Conservation (phyloP, 2,797 vertebrate species). For the Siniperca scherzeri region DNA sequence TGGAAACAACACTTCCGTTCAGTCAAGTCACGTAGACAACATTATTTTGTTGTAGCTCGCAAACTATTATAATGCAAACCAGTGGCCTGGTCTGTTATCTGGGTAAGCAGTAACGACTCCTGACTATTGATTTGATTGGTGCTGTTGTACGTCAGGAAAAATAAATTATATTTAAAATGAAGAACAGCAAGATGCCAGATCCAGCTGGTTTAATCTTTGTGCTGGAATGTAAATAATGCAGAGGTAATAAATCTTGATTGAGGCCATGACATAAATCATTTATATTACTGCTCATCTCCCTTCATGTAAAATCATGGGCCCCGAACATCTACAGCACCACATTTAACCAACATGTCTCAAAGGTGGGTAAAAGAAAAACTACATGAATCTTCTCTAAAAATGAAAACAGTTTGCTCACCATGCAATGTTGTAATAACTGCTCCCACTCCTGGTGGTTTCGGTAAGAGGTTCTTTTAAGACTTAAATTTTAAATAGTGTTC, state of each 20-base stretch:
- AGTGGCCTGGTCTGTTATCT: neutral
- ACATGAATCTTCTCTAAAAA: neutral
- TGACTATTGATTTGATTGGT: neutral
- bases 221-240: constrained; percentile 67
- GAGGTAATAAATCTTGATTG: constrained; percentile 51
- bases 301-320: constrained; percentile 17
- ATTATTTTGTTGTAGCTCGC: constrained; percentile 17
- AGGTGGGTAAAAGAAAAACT: neutral
- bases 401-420: neutral
- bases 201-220: constrained; percentile 43
- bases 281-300: constrained; percentile 36
- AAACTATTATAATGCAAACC: constrained; percentile 15
- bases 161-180: constrained; percentile 12
- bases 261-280: constrained; percentile 55
- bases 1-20: constrained; percentile 59
- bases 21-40: constrained; percentile 16
- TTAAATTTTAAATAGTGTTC: neutral
- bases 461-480: neutral
- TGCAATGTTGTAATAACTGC: neutral
- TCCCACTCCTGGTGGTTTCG: neutral
- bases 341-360: neutral
- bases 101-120: neutral
- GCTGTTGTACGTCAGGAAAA: neutral
- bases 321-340: neutral
- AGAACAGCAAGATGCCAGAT: neutral